Evolutionary conservation across 2,113 vertebrate species (phyloP).

Genomic region (Ictalurus punctatus): DNA sequence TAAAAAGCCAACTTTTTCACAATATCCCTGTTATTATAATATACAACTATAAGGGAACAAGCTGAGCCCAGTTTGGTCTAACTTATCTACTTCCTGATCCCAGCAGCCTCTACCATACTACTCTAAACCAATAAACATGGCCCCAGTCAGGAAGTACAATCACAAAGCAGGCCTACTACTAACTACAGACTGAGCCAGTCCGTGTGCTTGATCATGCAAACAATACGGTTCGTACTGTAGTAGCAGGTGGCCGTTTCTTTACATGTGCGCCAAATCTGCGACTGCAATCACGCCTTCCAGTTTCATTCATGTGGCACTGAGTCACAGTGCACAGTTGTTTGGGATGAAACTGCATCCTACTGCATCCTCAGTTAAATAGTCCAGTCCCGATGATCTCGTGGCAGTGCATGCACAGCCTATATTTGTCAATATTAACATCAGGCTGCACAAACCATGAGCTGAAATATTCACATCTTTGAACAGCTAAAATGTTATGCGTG

Average conservation of each 20-base stretch:
- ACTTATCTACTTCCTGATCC: background rate
- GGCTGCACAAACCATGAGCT: background rate
- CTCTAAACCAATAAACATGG: background rate
- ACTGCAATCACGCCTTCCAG: conserved; percentile 22
- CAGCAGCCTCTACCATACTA: background rate
- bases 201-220: background rate
- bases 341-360: background rate
- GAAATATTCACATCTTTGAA: background rate
- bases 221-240: background rate
- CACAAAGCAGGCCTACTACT: conserved; percentile 9
- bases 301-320: conserved; percentile 29
- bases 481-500: background rate
- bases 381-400: background rate
- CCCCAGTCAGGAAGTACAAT: background rate
- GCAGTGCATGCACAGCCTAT: background rate
- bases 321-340: conserved; percentile 2
- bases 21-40: background rate
- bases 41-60: background rate
- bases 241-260: background rate
- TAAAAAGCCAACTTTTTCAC: background rate
- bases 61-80: background rate
- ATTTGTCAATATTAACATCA: background rate
- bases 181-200: background rate
- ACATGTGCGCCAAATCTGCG: background rate
- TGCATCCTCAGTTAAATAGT: background rate